Evolutionary conservation across 2,797 vertebrate genomes (phyloP), one percentile per base, ranked within the genome.

Genomic region (Etheostoma perlongum): DNA sequence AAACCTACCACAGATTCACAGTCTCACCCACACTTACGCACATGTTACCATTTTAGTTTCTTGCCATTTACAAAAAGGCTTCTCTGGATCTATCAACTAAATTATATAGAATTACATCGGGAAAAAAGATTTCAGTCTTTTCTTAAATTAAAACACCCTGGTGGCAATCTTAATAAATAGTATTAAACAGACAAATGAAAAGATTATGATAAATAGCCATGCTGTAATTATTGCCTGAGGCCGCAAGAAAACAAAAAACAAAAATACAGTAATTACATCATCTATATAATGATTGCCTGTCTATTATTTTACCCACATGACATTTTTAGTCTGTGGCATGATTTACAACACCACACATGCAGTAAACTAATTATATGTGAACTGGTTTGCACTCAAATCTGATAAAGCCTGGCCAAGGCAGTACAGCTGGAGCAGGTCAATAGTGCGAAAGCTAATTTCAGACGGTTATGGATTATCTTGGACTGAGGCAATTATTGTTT

Each of bases 331-430:
- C 89, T 64, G 80, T 67, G 63, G 76, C 81, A 72, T 93, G 91
- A 94, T 95, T 94, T 93, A 95, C 86, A 86, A 86, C 74, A 68
- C 79, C 79, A 57, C 74, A 59, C 79, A 60, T 72, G 55, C 64
- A 67, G 77, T 92, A 93, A 94, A 91, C 88, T 66, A 92, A 95
- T 95, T 93, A 94, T 76, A 87, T 62, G 72, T 85, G 85, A 91
- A 88, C 83, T 83, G 81, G 85, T 89, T 85, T 90, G 67, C 74
- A 74, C 80, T 89, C 82, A 72, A 84, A 89, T 92, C 89, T 89
- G 87, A 91, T 92, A 75, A 89, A 83, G 86, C 72, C 11, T 23
- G 59, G 58, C 81, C 52, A 67, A 69, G 61, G 71, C 64, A 74
- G 67, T 76, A 15, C 83, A 86, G 84, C 80, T 79, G 69, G 27